Percentiles rank a stretch among this genome's conserved stretches.
These are phyloP conservation scores for Leucopsar rothschildi DNA, from an alignment of 2,113 vertebrate species.

Conservation along the genomic window DNA sequence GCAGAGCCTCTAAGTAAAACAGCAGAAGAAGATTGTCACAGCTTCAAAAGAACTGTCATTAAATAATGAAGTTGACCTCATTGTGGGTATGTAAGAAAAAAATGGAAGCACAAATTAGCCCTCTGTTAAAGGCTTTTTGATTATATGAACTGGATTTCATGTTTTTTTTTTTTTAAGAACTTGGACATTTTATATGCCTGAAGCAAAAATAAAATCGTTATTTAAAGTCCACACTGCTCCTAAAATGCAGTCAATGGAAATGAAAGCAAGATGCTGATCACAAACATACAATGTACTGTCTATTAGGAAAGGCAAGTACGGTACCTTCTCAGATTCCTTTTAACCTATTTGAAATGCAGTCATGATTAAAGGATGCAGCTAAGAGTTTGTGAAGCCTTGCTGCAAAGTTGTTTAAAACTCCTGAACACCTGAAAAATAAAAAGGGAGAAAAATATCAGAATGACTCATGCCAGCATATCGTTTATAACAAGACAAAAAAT, in stretches of 20 bases:
- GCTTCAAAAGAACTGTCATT: neutral
- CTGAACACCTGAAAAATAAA: conserved; percentile 69
- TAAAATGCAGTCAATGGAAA: neutral
- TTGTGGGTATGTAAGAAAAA: neutral
- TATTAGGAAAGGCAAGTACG: neutral
- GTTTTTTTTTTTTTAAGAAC: neutral
- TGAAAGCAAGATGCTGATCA: neutral
- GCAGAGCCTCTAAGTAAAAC: neutral
- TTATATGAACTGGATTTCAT: neutral
- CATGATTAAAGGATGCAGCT: conserved; percentile 71
- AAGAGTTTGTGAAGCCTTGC: conserved; percentile 45
- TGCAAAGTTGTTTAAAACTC: conserved; percentile 44
- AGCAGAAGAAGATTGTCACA: neutral
- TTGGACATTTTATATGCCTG: neutral
- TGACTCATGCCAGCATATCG: neutral
- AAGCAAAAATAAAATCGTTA: neutral
- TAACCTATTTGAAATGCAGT: conserved; percentile 74
- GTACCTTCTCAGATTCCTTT: conserved; percentile 75
- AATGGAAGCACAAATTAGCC: neutral
- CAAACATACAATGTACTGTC: neutral
- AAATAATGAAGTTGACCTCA: conserved; percentile 12
- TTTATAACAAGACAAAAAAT: neutral
- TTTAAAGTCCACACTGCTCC: neutral
- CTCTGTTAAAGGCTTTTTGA: neutral
- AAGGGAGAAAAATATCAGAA: conserved; percentile 31